Base-by-base conservation (phyloP, 1,140 invertebrate species). In the Conus betulinus region DNA sequence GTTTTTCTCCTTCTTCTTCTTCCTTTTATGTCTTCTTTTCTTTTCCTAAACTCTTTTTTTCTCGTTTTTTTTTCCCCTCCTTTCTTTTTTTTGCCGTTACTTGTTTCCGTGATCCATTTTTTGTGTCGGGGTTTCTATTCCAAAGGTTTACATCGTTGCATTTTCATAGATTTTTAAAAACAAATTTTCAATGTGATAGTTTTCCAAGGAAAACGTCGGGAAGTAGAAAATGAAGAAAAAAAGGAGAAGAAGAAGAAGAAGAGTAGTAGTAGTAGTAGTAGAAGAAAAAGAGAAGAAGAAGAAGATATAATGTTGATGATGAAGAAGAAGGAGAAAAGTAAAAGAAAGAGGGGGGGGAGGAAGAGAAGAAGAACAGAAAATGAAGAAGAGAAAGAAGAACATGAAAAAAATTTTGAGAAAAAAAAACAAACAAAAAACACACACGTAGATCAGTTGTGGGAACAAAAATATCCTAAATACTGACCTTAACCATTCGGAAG, bases 281-380 rank as follows among this genome's bases (percentile, higher is more conserved):
- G 10, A 20, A 63, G 4, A 13, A 20, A 4, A 63, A 13, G 60
- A 63, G 60, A 63, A 63, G 10, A 52, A 52, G 3, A 13, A 13
- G 3, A 6, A 25, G 60, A 63, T 20, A 10, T n/a, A 3, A 84
- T 52, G 20, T 52, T n/a, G 13, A 52, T 84, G 27, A 51, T 7
- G 17, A 27, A 76, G 76, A 51, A 51, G 85, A 63, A 13, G 60
- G 4, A 63, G 60, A 63, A 63, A 63, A 76, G 67, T 79, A 23
- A 79, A 52, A 51, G 51, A 76, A 53, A 76, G 71, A 39, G 63
- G 53, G 63, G 51, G 51, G 52, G 85, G 76, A 51, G 76, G 85
- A 78, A 13, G 76, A 74, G 74, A 23, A 87, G 67, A 87, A 51
- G 52, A 27, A 87, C 8, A 87, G 63, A 78, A n/a, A 78, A 39